Evolutionary conservation across 2,797 vertebrate species (phyloP).

Genomic region (Neopelma chrysocephalum): DNA sequence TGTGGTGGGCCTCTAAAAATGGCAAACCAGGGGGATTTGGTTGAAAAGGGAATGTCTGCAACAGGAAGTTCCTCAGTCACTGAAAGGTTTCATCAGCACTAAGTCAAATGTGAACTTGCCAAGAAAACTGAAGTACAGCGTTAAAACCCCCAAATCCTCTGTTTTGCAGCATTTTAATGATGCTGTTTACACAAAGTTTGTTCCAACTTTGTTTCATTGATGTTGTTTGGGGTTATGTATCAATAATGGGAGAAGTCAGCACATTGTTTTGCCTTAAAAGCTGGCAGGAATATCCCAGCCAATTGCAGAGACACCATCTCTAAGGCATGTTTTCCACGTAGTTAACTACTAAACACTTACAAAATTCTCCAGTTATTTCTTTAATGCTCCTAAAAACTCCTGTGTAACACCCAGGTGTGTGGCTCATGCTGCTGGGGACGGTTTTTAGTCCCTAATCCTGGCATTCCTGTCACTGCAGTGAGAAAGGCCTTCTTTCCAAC

Average conservation of each 20-base stretch:
- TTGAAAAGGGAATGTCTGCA: background rate
- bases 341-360: background rate
- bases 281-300: background rate
- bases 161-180: background rate
- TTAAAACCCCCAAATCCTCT: rapidly evolving
- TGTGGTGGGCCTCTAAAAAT: background rate
- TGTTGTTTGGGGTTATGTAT: rapidly evolving
- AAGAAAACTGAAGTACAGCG: rapidly evolving
- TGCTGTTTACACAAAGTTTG: rapidly evolving
- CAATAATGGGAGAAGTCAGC: rapidly evolving
- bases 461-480: rapidly evolving
- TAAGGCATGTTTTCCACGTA: rapidly evolving
- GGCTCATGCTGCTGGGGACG: rapidly evolving
- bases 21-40: background rate
- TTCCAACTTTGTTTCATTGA: rapidly evolving
- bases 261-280: background rate
- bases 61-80: background rate
- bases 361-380: background rate
- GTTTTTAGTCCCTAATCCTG: rapidly evolving
- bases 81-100: rapidly evolving
- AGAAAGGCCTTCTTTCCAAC: background rate
- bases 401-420: rapidly evolving
- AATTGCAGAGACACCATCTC: background rate
- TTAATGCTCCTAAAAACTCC: rapidly evolving
- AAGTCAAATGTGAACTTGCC: background rate